phyloP scores from a whole-genome alignment of 37 sponge, comb jelly and placozoan genomes.

The Ephydatia muelleri region DNA sequence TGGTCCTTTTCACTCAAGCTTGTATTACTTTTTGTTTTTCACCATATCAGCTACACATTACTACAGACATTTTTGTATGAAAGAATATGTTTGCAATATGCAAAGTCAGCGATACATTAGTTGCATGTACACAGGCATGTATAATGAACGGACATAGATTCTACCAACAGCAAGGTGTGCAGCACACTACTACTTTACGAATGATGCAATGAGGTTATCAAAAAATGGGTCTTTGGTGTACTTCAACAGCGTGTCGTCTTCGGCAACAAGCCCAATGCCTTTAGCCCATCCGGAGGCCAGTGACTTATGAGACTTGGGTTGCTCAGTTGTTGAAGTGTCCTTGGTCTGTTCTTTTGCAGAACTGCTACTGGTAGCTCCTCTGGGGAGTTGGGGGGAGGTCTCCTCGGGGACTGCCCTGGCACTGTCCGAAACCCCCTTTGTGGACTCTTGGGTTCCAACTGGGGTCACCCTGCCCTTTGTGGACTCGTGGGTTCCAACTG shows the following conservation, averaged over 20 bases:
- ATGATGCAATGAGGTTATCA: neutral
- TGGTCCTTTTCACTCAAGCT: neutral
- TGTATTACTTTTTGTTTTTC: neutral
- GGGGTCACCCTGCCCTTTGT: neutral
- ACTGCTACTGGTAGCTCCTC: neutral
- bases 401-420: neutral
- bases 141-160: neutral
- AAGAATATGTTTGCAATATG: neutral
- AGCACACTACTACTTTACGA: neutral
- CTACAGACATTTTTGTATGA: neutral
- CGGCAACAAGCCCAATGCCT: neutral
- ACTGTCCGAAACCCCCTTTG: neutral
- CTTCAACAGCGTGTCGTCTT: neutral
- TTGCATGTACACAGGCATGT: neutral
- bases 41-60: neutral
- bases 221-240: neutral
- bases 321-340: neutral
- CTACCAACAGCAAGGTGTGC: no score
- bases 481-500: neutral
- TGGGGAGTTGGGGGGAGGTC: neutral
- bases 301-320: neutral
- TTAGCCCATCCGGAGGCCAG: neutral
- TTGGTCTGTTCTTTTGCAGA: neutral
- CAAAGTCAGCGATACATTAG: neutral
- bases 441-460: neutral